Evolutionary conservation across 1,140 invertebrate species (phyloP).

Genomic region (Druon quercuslanigerum): DNA sequence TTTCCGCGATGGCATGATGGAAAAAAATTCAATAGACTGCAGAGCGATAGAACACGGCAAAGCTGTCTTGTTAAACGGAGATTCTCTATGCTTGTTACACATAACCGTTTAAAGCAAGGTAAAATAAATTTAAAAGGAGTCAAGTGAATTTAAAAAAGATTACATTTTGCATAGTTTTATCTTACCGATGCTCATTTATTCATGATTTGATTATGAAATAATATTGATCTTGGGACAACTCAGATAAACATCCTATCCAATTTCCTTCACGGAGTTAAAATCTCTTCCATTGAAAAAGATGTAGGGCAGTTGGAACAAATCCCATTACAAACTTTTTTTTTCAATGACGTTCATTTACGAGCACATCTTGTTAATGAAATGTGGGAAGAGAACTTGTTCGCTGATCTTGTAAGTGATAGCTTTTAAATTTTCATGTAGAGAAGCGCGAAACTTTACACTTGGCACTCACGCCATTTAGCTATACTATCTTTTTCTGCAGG

Average conservation of each 20-base stretch:
- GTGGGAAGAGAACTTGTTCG: not conserved
- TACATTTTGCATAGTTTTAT: too few species aligned
- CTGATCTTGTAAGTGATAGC: constrained; percentile 8
- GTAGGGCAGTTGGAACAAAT: constrained; percentile 1
- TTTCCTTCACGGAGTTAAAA: not conserved
- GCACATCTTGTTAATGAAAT: not conserved
- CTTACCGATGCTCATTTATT: too few species aligned
- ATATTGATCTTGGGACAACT: not conserved
- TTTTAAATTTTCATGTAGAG: not conserved
- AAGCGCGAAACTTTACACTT: not conserved
- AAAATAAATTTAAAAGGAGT: too few species aligned
- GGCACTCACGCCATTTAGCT: not conserved
- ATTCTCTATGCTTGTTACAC: constrained; percentile 11
- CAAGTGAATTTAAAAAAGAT: too few species aligned
- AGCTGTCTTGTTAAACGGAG: constrained; percentile 60
- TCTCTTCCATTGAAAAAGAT: not conserved
- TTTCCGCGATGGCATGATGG: constrained; percentile 53
- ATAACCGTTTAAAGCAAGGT: too few species aligned
- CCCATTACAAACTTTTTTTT: constrained; percentile 9
- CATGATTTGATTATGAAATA: not conserved
- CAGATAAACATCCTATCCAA: not conserved
- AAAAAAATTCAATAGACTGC: constrained; percentile 70
- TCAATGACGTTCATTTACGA: not conserved
- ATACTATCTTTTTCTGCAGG: not conserved
- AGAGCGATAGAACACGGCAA: constrained; percentile 69